These are phyloP conservation scores for Microcebus griseorufus DNA, from an alignment of 2,113 vertebrate genomes.

Conservation along the genomic window DNA sequence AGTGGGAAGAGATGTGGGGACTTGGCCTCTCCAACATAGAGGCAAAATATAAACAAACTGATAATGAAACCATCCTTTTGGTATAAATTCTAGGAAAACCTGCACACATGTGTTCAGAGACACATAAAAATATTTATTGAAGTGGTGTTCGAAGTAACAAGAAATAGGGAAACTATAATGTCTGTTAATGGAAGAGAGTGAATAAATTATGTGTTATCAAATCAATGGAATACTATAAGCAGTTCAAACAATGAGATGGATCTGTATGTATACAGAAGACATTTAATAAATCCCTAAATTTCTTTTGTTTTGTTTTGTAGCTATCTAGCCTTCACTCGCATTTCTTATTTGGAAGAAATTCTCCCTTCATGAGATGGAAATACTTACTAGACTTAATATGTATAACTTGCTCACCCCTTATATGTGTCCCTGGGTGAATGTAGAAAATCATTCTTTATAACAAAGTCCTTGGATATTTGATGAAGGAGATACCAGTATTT, in stretches of 20 bases:
- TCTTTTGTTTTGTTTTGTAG: not conserved
- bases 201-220: not conserved
- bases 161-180: not conserved
- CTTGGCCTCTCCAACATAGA: not conserved
- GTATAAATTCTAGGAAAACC: not conserved
- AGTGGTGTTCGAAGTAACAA: not conserved
- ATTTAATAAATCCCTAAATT: not conserved
- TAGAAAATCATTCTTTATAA: constrained; percentile 16
- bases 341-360: constrained; percentile 45
- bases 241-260: not conserved
- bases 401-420: not conserved
- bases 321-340: not conserved
- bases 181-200: not conserved
- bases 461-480: not conserved
- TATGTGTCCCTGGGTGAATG: not conserved
- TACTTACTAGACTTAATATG: not conserved
- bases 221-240: not conserved
- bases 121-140: constrained; percentile 21
- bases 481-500: not conserved
- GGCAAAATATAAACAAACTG: not conserved
- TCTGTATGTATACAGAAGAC: not conserved
- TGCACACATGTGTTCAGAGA: not conserved
- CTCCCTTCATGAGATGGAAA: not conserved
- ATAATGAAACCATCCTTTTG: not conserved
- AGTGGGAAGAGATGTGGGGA: not conserved